Evolutionary conservation across 2,797 vertebrate genomes (phyloP).

Genomic region (Pangasius mekongensis): DNA sequence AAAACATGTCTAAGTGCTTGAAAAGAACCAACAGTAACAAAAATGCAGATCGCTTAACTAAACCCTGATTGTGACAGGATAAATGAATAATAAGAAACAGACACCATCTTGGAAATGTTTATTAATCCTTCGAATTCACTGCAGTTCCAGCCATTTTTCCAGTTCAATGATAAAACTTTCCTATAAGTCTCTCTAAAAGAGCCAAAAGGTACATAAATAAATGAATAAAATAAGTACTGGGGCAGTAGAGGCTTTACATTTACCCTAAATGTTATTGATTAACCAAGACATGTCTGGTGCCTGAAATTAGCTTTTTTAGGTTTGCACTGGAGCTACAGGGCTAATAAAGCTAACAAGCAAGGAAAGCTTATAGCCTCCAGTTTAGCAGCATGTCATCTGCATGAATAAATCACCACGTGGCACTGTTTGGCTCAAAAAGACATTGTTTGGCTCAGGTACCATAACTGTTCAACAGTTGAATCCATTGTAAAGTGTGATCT

Average conservation of each 20-base stretch:
- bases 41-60: background rate
- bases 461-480: background rate
- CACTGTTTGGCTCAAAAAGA: background rate
- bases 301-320: background rate
- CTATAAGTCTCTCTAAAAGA: background rate
- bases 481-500: background rate
- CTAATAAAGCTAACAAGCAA: background rate
- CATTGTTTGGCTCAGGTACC: background rate
- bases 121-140: slow-evolving; percentile 5
- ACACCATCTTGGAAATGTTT: background rate
- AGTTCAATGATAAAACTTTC: background rate
- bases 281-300: background rate
- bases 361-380: background rate
- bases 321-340: background rate
- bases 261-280: background rate
- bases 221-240: background rate
- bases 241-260: background rate
- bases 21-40: background rate
- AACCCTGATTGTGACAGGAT: background rate
- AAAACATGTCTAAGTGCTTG: background rate
- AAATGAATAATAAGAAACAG: background rate
- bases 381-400: background rate
- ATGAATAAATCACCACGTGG: background rate
- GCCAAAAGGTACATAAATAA: background rate
- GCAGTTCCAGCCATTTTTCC: background rate